A percentile compares a stretch with the other conserved stretches of the same genome.
Evolutionary conservation across 2,797 vertebrate genomes (phyloP).

Genomic region (Sebastiscus tertius): DNA sequence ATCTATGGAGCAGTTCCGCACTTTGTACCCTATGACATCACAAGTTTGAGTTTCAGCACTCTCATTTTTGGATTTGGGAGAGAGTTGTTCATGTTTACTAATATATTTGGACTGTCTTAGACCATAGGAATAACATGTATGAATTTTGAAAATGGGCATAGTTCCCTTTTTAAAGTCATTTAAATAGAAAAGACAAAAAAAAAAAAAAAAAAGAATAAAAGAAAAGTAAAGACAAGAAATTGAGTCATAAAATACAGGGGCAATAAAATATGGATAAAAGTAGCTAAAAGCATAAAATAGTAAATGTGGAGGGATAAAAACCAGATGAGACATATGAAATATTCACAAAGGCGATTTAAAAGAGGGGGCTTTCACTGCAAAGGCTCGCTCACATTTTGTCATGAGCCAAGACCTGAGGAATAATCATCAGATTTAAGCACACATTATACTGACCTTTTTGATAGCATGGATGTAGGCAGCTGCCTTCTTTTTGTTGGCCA

Average conservation of each 20-base stretch:
- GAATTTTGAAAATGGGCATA: too few species aligned
- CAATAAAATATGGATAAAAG: too few species aligned
- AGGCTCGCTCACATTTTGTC: background rate
- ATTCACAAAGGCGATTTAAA: background rate
- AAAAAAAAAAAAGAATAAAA: background rate
- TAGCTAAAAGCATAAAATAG: background rate
- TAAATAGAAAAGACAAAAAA: background rate
- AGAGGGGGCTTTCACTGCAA: background rate
- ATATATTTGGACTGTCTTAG: too few species aligned
- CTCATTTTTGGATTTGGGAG: too few species aligned
- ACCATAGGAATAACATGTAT: too few species aligned
- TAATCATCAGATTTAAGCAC: background rate
- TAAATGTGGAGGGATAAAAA: background rate
- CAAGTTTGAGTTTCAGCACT: too few species aligned
- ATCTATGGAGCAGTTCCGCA: too few species aligned
- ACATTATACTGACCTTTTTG: conserved; percentile 85
- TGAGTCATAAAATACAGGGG: background rate
- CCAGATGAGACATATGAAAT: background rate
- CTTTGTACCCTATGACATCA: too few species aligned
- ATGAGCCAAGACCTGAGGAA: background rate
- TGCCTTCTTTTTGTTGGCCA: conserved; percentile 93
- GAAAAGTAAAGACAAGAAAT: background rate
- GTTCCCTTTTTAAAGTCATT: background rate
- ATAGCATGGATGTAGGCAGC: conserved; percentile 87
- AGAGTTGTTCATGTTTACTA: too few species aligned